Evolutionary conservation across 2,888 invertebrate species (phyloP).

Genomic region (Deroplatys truncata): DNA sequence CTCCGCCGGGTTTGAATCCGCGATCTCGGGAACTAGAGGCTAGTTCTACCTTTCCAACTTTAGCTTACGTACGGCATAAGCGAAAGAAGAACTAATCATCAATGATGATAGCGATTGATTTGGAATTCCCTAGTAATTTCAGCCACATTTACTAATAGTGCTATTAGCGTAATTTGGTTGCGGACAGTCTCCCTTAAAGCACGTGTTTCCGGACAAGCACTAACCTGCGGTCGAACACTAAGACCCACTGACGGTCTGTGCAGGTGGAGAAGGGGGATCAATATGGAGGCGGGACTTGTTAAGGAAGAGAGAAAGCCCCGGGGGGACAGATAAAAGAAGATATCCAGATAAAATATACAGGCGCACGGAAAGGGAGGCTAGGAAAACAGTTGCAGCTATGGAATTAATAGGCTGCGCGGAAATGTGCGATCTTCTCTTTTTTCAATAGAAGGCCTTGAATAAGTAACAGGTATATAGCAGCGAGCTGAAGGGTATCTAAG

Average conservation of each 20-base stretch:
- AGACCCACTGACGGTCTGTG: not conserved
- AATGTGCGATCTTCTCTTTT: not conserved
- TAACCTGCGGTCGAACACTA: no score
- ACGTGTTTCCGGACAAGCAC: no score
- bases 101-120: no score
- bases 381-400: not conserved
- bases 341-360: conserved; percentile 10
- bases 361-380: not conserved
- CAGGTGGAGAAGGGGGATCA: not conserved
- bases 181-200: no score
- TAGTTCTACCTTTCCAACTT: no score
- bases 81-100: no score
- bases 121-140: no score
- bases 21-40: no score
- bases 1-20: no score
- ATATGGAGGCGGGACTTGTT: conserved; percentile 1
- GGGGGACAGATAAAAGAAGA: conserved; percentile 11
- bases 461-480: not conserved
- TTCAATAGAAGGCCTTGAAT: not conserved
- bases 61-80: no score
- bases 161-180: no score
- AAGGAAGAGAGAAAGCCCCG: conserved; percentile 5
- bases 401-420: not conserved
- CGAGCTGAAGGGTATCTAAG: not conserved
- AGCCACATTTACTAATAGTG: no score